A percentile compares a stretch with the other conserved stretches of the same genome.
Conservation (phyloP, 2,888 invertebrate species). For the Drosophila demipolita region DNA sequence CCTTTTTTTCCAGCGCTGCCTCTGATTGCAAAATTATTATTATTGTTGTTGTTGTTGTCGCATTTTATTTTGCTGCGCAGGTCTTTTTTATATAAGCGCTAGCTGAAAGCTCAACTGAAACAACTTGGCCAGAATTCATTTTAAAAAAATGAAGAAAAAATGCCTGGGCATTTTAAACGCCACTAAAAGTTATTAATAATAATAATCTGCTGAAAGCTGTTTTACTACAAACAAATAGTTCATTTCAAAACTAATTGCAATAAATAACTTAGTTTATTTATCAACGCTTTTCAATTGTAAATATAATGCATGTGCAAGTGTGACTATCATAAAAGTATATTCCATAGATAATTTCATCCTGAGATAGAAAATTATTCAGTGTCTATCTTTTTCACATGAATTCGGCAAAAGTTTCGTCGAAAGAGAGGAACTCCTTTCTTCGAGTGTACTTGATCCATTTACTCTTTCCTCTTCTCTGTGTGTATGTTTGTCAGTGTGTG, state of each 20-base stretch:
- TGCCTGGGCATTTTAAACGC: constrained; percentile 8
- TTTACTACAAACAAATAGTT: constrained; percentile 1
- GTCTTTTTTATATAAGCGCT: constrained; percentile 16
- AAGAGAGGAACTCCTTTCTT: neutral
- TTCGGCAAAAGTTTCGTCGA: neutral
- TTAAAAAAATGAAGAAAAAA: neutral
- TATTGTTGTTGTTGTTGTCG: constrained; percentile 16
- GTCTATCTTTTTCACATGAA: neutral
- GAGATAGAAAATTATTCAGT: neutral
- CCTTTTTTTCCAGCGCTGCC: constrained; percentile 18
- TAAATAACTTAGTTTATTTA: neutral
- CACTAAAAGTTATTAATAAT: constrained; percentile 10
- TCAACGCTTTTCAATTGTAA: neutral
- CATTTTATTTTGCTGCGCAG: constrained; percentile 33
- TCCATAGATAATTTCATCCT: neutral
- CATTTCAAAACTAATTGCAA: neutral
- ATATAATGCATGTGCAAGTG: neutral
- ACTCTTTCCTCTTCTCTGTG: neutral
- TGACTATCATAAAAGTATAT: neutral
- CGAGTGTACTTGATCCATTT: constrained; percentile 15
- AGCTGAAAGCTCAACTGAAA: neutral
- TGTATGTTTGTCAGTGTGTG: constrained; percentile 18
- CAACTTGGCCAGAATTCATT: constrained; percentile 13
- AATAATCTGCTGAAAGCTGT: constrained; percentile 4
- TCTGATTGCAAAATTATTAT: constrained; percentile 34